Conservation (phyloP, 2,797 vertebrate genomes). For the Malurus leucopterus region DNA sequence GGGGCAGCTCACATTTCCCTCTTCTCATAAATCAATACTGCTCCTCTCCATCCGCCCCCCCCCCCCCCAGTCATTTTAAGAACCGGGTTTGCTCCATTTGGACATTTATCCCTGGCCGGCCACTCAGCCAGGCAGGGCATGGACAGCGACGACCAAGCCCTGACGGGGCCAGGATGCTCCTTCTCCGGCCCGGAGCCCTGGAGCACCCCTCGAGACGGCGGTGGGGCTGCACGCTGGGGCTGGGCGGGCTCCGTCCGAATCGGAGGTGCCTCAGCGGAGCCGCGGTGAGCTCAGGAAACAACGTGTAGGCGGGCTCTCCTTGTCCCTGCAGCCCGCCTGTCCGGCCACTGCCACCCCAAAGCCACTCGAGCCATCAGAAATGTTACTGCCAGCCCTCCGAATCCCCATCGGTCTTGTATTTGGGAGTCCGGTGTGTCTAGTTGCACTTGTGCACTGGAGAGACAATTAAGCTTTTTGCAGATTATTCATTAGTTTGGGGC, state of each 20-base stretch:
- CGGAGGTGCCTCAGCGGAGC: neutral
- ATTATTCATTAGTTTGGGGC: neutral
- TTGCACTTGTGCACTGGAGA: neutral
- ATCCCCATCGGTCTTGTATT: too few relatives aligned
- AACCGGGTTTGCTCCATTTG: neutral
- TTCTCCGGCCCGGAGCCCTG: neutral
- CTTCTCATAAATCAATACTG: neutral
- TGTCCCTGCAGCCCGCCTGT: neutral
- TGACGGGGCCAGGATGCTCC: neutral
- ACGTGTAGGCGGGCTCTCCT: neutral
- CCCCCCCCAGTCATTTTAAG: neutral
- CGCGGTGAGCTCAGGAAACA: neutral
- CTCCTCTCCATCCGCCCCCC: too few relatives aligned
- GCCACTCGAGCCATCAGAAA: neutral
- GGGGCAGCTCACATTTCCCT: neutral
- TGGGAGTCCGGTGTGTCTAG: neutral
- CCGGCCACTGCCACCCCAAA: neutral
- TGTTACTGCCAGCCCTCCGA: neutral
- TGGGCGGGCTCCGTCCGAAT: neutral
- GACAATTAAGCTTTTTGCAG: neutral
- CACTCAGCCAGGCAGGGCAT: too few relatives aligned
- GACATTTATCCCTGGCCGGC: neutral
- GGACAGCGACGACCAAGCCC: neutral
- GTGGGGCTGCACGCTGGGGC: neutral
- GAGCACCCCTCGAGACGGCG: neutral